A percentile compares a stretch with the other conserved stretches of the same genome.
Evolutionary conservation across 2,888 invertebrate genomes (phyloP).

Genomic region (Rhabditoides inermis): DNA sequence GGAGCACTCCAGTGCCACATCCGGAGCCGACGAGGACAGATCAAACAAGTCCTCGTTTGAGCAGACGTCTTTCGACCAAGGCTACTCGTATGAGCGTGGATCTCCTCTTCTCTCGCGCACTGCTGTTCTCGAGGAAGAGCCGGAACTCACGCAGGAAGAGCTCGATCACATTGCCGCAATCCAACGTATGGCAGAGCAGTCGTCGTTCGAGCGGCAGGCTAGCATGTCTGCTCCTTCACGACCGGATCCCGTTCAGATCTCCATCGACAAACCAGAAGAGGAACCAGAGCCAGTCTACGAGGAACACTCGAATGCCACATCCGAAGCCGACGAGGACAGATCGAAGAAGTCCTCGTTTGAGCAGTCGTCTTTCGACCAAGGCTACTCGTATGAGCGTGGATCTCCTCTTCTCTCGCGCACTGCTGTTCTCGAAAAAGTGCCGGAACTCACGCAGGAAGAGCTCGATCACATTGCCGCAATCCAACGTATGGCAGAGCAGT

Average conservation of each 20-base stretch:
- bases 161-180: background rate
- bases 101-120: background rate
- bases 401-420: background rate
- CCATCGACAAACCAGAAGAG: too few species aligned
- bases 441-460: too few species aligned
- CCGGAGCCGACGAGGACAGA: background rate
- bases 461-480: too few species aligned
- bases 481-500: too few species aligned
- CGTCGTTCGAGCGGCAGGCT: background rate
- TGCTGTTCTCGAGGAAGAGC: too few species aligned
- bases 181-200: background rate
- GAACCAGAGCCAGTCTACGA: background rate
- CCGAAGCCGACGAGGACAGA: constrained; percentile 2
- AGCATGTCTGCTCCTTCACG: background rate
- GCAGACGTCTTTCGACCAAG: background rate
- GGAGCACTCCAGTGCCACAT: constrained; percentile 3
- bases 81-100: background rate
- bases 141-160: background rate
- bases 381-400: background rate
- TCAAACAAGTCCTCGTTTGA: too few species aligned
- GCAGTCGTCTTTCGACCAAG: background rate
- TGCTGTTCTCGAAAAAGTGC: background rate
- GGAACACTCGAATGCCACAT: constrained; percentile 2
- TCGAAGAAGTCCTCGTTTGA: background rate
- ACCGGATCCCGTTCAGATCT: background rate